These are phyloP conservation scores for Brachynemurus nebulosus DNA, from an alignment of 2,888 invertebrate species.

Conservation along the genomic window DNA sequence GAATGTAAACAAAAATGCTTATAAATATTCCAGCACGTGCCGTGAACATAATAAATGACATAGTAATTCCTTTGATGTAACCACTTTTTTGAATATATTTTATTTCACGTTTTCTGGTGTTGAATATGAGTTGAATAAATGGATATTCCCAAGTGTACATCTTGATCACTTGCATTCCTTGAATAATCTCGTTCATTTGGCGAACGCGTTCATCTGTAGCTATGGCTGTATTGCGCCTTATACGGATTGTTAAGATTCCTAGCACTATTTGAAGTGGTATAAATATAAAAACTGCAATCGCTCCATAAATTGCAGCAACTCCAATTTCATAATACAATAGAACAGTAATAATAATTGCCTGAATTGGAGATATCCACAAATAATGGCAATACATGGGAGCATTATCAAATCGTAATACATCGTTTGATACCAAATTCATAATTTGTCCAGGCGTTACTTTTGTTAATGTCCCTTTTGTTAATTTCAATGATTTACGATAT, in stretches of 20 bases:
- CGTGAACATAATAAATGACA: slow-evolving; percentile 59
- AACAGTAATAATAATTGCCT: slow-evolving; percentile 42
- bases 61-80: slow-evolving; percentile 47
- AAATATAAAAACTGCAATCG: slow-evolving; percentile 39
- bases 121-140: slow-evolving; percentile 53
- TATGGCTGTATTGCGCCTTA: slow-evolving; percentile 48
- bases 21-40: slow-evolving; percentile 57
- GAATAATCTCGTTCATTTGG: slow-evolving; percentile 78
- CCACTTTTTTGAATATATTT: slow-evolving; percentile 40
- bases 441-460: slow-evolving; percentile 42
- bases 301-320: slow-evolving; percentile 34
- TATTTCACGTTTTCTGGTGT: slow-evolving; percentile 43
- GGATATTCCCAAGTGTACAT: slow-evolving; percentile 92
- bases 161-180: slow-evolving; percentile 81
- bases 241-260: slow-evolving; percentile 34
- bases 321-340: slow-evolving; percentile 37
- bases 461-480: slow-evolving; percentile 42
- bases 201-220: slow-evolving; percentile 73
- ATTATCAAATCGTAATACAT: slow-evolving; percentile 59
- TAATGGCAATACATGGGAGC: slow-evolving; percentile 54
- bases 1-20: slow-evolving; percentile 42
- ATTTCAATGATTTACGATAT: slow-evolving; percentile 54
- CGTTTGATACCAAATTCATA: slow-evolving; percentile 61
- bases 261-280: slow-evolving; percentile 45
- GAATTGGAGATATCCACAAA: slow-evolving; percentile 56